Base-by-base conservation (phyloP, 2,888 invertebrate genomes). In the Drosophila algonquin region DNA sequence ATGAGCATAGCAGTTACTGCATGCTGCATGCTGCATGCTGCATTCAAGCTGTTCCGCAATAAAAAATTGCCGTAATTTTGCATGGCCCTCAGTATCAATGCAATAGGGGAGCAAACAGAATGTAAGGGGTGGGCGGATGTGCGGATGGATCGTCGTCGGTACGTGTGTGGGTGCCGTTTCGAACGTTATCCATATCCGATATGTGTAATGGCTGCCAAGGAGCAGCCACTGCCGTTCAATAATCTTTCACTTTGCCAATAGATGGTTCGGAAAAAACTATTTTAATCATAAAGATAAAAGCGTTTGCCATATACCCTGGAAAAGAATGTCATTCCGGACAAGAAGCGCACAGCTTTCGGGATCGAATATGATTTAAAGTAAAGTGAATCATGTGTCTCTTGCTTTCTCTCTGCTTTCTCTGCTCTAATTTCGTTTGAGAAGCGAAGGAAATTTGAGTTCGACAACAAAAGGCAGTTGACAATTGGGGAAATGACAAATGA, bases 41-140 rank as follows among this genome's bases (percentile, higher is more conserved):
- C 85, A 86, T 67, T 76, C 78, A 80, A 80, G 84, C 84, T 79
- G 76, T 76, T 72, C 79, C 82, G 73, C 82, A 87, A 85, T 82
- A 82, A 82, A 82, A 40, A 85, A 87, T 81, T 65, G 69, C 77
- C 81, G 75, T 81, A 77, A 87, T 82, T 87, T 85, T 77, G 73
- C 77, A 82, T 81, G 72, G 70, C 53, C 56, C 68, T 56, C 44
- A 14, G 63, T 51, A 56, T 56, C 65, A 67, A 50, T 57, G 50
- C 47, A 44, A 30, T 32, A 24, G 51, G 30, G 24, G 8, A 12
- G 8, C 35, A 27, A 24, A 9, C 14, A 1, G 21, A 10, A n/a
- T 18, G 27, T 9, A 27, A 35, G 46, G 4, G 4, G 5, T 14
- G 47, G 40, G 24, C 24, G 24, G 24, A 24, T 35, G 10, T 4